phyloP scores from a whole-genome alignment of 2,113 vertebrate genomes.

The Chroicocephalus ridibundus region DNA sequence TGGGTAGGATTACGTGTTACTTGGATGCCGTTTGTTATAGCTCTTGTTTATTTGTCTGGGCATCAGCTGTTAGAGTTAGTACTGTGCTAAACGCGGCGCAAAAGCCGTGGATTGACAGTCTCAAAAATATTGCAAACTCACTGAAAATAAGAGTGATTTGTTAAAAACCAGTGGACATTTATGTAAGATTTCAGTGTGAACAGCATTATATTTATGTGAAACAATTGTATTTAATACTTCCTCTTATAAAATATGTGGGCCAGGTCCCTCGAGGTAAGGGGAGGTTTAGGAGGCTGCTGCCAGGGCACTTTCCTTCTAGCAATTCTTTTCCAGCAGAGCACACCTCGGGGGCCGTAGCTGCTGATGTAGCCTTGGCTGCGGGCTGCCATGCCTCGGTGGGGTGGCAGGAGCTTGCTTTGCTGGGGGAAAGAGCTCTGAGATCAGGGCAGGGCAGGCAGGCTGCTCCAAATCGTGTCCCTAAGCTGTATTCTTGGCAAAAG shows the following conservation, averaged over 20 bases:
- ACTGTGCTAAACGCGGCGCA: rapidly evolving
- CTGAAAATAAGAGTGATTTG: not conserved
- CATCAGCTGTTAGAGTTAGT: not conserved
- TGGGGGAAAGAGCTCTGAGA: not conserved
- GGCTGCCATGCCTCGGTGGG: rapidly evolving
- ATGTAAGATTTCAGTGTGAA: not conserved
- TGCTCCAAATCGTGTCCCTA: not conserved
- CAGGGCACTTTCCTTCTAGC: not conserved
- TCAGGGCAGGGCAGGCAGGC: not conserved
- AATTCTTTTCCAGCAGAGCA: not conserved
- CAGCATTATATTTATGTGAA: not conserved
- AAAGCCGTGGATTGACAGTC: not conserved
- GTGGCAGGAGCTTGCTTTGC: not conserved
- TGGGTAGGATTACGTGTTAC: not conserved
- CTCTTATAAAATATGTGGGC: not conserved
- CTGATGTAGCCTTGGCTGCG: not conserved
- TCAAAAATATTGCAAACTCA: not conserved
- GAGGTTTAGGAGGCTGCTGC: not conserved
- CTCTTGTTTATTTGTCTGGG: not conserved
- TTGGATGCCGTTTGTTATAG: not conserved
- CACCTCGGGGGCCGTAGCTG: not conserved
- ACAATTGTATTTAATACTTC: not conserved
- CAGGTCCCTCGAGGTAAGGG: not conserved
- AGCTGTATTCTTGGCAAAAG: not conserved
- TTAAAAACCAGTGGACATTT: not conserved